Conservation (phyloP, 2,113 vertebrate species). For the Marmota flaviventris region DNA sequence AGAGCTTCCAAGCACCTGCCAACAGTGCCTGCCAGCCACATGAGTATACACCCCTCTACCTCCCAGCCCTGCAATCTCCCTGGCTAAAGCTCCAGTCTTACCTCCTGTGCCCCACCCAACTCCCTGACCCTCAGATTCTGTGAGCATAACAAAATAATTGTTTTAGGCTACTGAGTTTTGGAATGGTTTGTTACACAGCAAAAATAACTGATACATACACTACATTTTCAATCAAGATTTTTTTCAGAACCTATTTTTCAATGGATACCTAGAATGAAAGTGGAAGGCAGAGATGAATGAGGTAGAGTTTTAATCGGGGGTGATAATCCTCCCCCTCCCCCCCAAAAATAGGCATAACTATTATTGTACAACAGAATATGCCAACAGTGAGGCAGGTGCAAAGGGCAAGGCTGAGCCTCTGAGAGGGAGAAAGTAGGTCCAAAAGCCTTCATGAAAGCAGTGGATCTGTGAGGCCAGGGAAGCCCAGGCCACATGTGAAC, state of each 20-base stretch:
- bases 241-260: not conserved
- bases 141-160: not conserved
- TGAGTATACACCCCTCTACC: not conserved
- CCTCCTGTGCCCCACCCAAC: accelerated
- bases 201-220: not conserved
- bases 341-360: not conserved
- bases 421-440: not conserved
- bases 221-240: not conserved
- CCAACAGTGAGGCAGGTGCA: accelerated
- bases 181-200: not conserved
- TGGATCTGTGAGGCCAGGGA: too few relatives aligned
- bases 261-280: not conserved
- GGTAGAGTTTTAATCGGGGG: not conserved
- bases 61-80: not conserved
- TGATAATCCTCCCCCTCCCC: not conserved
- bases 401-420: not conserved
- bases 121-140: not conserved
- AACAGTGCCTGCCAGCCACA: too few relatives aligned
- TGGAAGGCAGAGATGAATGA: not conserved
- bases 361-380: too few relatives aligned
- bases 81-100: not conserved
- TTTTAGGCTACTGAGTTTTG: not conserved
- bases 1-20: not conserved
- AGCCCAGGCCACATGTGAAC: not conserved
- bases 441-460: not conserved